Base-by-base conservation (phyloP, 2,888 invertebrate species). In the Onchidella celtica region DNA sequence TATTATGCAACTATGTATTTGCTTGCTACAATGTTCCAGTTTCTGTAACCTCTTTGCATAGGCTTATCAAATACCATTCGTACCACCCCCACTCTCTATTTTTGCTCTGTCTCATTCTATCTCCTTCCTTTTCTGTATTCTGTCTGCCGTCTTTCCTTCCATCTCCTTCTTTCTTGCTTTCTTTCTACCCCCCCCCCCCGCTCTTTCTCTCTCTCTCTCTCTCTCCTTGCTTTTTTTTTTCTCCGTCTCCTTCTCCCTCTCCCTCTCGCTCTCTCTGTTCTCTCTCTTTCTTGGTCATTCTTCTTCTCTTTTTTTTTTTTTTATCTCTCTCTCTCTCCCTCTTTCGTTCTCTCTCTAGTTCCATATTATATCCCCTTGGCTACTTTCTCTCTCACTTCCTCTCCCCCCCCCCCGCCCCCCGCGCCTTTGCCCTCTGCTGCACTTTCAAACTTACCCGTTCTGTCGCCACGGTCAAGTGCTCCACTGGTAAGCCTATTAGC, bases 121-220 rank as follows among this genome's bases (percentile, higher is more conserved):
- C 17, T 47, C 47, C 47, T 47, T 47, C 47, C 47, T 47, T 47
- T 17, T 6, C 29, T 27, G 29, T 29, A 27, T 29, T 17, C 65
- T 29, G 3, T 32, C 65, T 29, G 24, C 65, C 11, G 3, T 65
- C 65, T 6, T 24, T 65, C 65, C 17, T 2, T 11, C 66, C 21
- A 9, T 36, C 11, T 21, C n/a, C n/a, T 68, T 36, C 17, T 36
- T 21, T n/a, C 32, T 36, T 36, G 9, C 36, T 14, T 68, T 21
- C n/a, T 36, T 36, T 32, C n/a, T 36, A 17, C n/a, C n/a, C 36
- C n/a, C 27, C n/a, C 14, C 27, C 6, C 4, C n/a, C 66, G n/a
- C n/a, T 21, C 2, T 32, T 78, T 78, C 17, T 68, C 76, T 4
- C 74, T 78, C 1, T 65, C 66, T 29, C 74, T 74, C n/a, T 27